Evolutionary conservation across 2,113 vertebrate genomes (phyloP), one percentile per base, ranked within the genome.

Genomic region (Silurus meridionalis): DNA sequence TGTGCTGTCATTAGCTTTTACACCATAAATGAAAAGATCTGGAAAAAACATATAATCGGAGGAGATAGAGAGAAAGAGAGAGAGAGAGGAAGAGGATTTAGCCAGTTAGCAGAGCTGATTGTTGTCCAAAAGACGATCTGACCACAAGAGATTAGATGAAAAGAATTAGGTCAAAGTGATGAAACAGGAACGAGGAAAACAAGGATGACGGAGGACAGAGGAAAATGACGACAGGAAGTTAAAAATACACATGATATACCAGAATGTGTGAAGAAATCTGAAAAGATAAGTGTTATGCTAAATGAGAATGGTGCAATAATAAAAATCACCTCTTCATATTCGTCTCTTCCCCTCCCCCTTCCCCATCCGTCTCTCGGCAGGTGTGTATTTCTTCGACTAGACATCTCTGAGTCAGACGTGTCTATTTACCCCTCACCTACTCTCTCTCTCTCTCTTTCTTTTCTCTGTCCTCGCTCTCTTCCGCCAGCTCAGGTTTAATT

Each of bases 91-190:
- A 91, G 86, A 72, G 92, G 93, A 94, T 94, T 94, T 94, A 92
- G 90, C 92, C 92, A 95, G 94, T 95, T 95, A 95, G 93, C 86
- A 14, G 69, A 86, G 90, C 88, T 93, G 92, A 92, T 93, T 93
- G 93, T 93, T 92, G 88, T 92, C 93, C 88, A 90, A 91, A 92
- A 92, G 92, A 91, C 80, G 67, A 90, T 90, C 87, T 67, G 91
- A 90, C 69, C 90, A 88, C 82, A 92, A 88, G 81, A 91, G 94
- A 95, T 94, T 94, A 95, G 93, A 93, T 85, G 58, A 79, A 67
- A 89, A 89, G 95, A 95, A 94, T 95, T 94, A 92, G 95, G 95
- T 94, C 94, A 94, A 91, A 93, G 92, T 91, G 91, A 90, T 89
- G 91, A 52, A 50, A 84, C 8, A 63, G 82, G 23, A 77, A 83